A percentile compares a stretch with the other conserved stretches of the same genome.
phyloP scores from a whole-genome alignment of 2,797 vertebrate species.

The Ctenopoma kingsleyae region DNA sequence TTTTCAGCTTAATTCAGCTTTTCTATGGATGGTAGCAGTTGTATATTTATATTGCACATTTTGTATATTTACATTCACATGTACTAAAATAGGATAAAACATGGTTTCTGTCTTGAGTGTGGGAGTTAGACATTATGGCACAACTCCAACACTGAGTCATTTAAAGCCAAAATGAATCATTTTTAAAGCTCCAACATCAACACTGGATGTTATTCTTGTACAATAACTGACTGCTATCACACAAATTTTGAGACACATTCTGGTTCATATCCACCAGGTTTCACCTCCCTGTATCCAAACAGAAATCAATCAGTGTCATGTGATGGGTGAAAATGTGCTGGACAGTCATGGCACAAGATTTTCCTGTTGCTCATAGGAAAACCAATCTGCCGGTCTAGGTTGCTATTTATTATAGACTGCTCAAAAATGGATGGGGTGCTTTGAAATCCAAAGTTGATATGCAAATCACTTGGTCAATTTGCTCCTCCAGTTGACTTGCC shows the following conservation, averaged over 20 bases:
- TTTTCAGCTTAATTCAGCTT: too few relatives aligned
- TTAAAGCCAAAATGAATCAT: neutral
- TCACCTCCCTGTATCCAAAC: conserved; percentile 19
- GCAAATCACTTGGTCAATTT: conserved; percentile 45
- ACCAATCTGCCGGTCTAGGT: conserved; percentile 55
- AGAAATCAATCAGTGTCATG: conserved; percentile 15
- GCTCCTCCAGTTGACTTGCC: conserved; percentile 26
- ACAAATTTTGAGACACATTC: neutral
- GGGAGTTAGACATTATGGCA: neutral
- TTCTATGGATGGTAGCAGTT: too few relatives aligned
- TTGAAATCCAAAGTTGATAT: conserved; percentile 50
- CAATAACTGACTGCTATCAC: neutral
- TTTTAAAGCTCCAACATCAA: neutral
- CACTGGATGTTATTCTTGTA: neutral
- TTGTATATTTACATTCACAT: neutral
- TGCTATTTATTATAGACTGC: conserved; percentile 41
- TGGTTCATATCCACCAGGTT: neutral
- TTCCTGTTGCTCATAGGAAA: conserved; percentile 50
- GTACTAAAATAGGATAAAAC: neutral
- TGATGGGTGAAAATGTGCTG: conserved; percentile 38
- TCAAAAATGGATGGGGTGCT: conserved; percentile 31
- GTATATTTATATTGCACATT: neutral
- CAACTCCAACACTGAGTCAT: neutral
- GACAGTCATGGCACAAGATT: conserved; percentile 39
- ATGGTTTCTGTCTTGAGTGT: neutral